Evolutionary conservation across 2,888 invertebrate species (phyloP), one percentile per base, ranked within the genome.

Genomic region (Noctua comes): DNA sequence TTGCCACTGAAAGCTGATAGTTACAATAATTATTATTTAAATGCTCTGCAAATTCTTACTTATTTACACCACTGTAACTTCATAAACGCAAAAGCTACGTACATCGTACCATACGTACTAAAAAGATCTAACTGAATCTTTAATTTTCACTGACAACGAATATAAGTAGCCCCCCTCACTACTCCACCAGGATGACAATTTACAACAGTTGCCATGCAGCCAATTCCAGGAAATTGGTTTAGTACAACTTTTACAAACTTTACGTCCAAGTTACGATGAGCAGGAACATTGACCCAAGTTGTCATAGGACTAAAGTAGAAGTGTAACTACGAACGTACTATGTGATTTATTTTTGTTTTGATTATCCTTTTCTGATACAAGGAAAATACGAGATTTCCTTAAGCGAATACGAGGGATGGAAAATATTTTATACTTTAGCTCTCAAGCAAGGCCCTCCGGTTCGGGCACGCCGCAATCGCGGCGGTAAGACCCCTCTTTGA

Each of bases 151-250:
- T 16, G 18, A 43, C 48, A 1, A n/a, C 40, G 64, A 36, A 72
- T 51, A 11, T 69, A 51, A 77, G 73, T 36, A 46, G 16, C 51
- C 18, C 3, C 16, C 11, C 40, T n/a, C 18, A 31, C 31, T 36
- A 36, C 72, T 73, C 21, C 16, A 31, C 2, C 48, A 59, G 69
- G 36, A 66, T 43, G 51, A n/a, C 51, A 76, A 46, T 66, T 68
- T 46, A 51, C 48, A 48, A 69, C 18, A 71, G 70, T 71, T 46
- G 4, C 24, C 51, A 51, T 21, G 18, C 24, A 10, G 2, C 57
- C 57, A 46, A 76, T 76, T 76, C 54, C n/a, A 24, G 70, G 77
- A 82, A 81, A 81, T 81, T 76, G 46, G 68, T 82, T 71, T 16
- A 71, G 18, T 21, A 62, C 27, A 82, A 70, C 76, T 77, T 82